These are phyloP conservation scores for Thalassarche chlororhynchos DNA, from an alignment of 2,113 vertebrate genomes.

Conservation along the genomic window DNA sequence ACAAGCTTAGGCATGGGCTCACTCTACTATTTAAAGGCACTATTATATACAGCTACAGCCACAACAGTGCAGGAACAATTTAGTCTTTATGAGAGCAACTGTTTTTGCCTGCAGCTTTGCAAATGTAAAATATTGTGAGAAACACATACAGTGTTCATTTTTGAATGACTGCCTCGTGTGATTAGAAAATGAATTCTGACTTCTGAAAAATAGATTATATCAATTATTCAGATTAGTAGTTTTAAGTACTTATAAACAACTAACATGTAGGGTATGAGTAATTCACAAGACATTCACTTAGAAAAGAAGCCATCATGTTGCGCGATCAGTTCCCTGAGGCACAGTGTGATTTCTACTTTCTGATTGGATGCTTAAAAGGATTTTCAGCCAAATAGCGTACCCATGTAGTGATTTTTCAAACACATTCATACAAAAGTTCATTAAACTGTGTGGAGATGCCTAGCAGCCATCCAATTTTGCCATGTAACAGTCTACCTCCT, in stretches of 20 bases:
- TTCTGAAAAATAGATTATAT: neutral
- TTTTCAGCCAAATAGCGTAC: neutral
- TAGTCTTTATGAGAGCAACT: neutral
- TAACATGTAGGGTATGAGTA: neutral
- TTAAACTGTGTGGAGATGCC: neutral
- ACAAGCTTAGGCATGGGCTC: neutral
- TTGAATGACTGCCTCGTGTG: neutral
- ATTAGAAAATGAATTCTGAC: neutral
- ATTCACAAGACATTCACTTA: neutral
- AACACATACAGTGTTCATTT: neutral
- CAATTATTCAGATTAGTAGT: neutral
- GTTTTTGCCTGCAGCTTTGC: neutral
- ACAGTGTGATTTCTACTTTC: neutral
- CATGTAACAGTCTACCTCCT: neutral
- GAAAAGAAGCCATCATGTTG: neutral
- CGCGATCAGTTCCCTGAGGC: neutral
- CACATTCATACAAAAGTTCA: neutral
- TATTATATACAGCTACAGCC: neutral
- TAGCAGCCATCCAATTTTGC: neutral
- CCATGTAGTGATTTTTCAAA: neutral
- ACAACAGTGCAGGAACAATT: neutral
- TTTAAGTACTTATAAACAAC: neutral
- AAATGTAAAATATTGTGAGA: neutral
- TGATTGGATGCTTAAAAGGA: neutral
- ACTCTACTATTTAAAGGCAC: neutral